Evolutionary conservation across 2,888 invertebrate genomes (phyloP), one percentile per base, ranked within the genome.

Genomic region (Cylindroiulus punctatus): DNA sequence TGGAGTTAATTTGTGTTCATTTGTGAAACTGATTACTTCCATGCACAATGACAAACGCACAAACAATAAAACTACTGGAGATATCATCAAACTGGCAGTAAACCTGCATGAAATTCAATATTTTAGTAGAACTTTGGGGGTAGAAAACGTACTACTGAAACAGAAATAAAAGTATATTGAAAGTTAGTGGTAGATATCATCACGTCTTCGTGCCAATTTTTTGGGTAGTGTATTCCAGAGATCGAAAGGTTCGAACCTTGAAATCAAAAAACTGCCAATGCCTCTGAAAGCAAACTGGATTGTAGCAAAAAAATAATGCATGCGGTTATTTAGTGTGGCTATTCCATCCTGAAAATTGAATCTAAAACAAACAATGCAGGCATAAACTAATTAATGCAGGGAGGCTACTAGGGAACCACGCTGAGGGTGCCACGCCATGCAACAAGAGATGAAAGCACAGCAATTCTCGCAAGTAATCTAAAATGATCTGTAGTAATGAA

Each of bases 361-460:
- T 52, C 47, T 52, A 84, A 44, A 52, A 84, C 36, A 85, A 85
- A 85, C 40, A 30, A 57, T 65, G 40, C 85, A 85, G 57, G 65
- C 85, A 65, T 30, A 32, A 85, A 85, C 76, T 85, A 65, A 85
- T 32, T 42, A 84, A 52, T 65, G 65, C 40, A 85, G 44, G 36
- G 85, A 85, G 85, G 85, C 85, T 85, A 85, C 85, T 85, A 85
- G 36, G 57, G 65, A 85, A 65, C 76, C 36, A 85, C 76, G 57
- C 57, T 85, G 85, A 85, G 65, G 85, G 57, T 85, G 85, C 40
- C 86, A 82, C 86, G 86, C 86, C 86, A 86, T 86, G 86, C 86
- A 86, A 86, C 40, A 86, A 81, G 86, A 52, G 86, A 44, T 57
- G 65, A 22, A 44, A 36, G 47, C 47, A 52, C 32, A 52, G 84